Conservation (phyloP, 2,888 invertebrate species). For the Melikaiella ostensackeni region DNA sequence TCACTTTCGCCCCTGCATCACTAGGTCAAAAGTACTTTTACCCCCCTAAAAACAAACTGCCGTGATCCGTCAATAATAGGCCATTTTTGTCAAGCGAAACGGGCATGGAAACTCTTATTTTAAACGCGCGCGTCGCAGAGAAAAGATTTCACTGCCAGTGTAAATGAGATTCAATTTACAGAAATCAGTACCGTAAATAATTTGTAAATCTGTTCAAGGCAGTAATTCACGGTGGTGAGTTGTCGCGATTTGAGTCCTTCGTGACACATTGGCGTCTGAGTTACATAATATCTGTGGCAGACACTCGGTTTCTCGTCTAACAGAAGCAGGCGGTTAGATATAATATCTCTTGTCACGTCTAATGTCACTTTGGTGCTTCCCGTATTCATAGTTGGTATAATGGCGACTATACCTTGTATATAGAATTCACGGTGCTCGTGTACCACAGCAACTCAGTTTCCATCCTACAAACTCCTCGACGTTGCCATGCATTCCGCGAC, state of each 20-base stretch:
- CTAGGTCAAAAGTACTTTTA: too few species aligned
- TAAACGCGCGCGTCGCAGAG: too few species aligned
- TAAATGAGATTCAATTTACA: not conserved
- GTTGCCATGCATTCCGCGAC: conserved; percentile 39
- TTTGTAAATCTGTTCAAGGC: conserved; percentile 59
- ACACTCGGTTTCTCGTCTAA: conserved; percentile 61
- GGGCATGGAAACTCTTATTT: too few species aligned
- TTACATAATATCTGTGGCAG: conserved; percentile 65
- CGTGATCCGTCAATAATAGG: too few species aligned
- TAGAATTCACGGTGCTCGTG: not conserved
- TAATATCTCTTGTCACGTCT: conserved; percentile 72
- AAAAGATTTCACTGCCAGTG: too few species aligned
- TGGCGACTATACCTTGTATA: not conserved
- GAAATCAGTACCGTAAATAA: conserved; percentile 38
- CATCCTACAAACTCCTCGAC: conserved; percentile 12
- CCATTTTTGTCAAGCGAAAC: too few species aligned
- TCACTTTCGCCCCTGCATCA: too few species aligned
- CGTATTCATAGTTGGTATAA: conserved; percentile 40
- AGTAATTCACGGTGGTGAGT: conserved; percentile 53
- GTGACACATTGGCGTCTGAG: conserved; percentile 68
- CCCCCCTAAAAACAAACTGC: too few species aligned
- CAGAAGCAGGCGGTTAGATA: conserved; percentile 63
- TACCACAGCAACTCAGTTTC: conserved; percentile 28
- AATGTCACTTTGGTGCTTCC: conserved; percentile 61
- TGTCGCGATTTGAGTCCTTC: conserved; percentile 48